Percentiles rank a stretch among this genome's conserved stretches.
phyloP scores from a whole-genome alignment of 2,888 invertebrate genomes.

The Quadroppia sp. region DNA sequence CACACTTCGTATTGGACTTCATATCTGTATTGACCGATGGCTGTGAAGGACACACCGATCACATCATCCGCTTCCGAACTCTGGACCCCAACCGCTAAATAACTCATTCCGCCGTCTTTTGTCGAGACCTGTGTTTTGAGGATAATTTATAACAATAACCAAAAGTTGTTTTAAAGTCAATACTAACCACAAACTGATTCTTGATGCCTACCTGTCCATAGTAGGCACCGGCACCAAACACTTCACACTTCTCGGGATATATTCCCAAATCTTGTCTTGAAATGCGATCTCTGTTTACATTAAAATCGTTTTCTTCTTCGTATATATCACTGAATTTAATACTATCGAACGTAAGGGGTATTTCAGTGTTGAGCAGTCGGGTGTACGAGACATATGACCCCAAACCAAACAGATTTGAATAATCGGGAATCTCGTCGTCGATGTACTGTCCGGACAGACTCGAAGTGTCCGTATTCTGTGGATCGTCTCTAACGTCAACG shows the following conservation, averaged over 20 bases:
- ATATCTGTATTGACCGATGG: slow-evolving; percentile 52
- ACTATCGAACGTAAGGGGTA: not conserved
- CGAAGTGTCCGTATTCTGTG: not conserved
- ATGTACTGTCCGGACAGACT: slow-evolving; percentile 43
- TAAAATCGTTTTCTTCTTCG: not conserved
- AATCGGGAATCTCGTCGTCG: slow-evolving; percentile 47
- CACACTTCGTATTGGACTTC: slow-evolving; percentile 52
- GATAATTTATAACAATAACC: too few relatives aligned
- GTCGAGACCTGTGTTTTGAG: slow-evolving; percentile 50
- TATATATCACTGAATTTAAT: slow-evolving; percentile 9
- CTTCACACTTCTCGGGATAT: slow-evolving; percentile 45
- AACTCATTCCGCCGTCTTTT: slow-evolving; percentile 49
- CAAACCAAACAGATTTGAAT: slow-evolving; percentile 39
- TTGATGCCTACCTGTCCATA: slow-evolving; percentile 51
- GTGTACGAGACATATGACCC: slow-evolving; percentile 43
- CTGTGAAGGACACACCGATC: slow-evolving; percentile 50
- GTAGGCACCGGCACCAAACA: slow-evolving; percentile 50
- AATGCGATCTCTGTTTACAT: not conserved
- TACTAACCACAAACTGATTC: slow-evolving; percentile 52
- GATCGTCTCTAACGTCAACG: not conserved
- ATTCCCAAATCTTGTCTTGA: slow-evolving; percentile 21
- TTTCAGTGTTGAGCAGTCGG: slow-evolving; percentile 40
- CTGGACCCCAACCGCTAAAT: slow-evolving; percentile 50
- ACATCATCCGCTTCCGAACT: slow-evolving; percentile 50
- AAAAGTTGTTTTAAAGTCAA: not conserved